phyloP scores from a whole-genome alignment of 2,797 vertebrate species.

The Karalla daura region DNA sequence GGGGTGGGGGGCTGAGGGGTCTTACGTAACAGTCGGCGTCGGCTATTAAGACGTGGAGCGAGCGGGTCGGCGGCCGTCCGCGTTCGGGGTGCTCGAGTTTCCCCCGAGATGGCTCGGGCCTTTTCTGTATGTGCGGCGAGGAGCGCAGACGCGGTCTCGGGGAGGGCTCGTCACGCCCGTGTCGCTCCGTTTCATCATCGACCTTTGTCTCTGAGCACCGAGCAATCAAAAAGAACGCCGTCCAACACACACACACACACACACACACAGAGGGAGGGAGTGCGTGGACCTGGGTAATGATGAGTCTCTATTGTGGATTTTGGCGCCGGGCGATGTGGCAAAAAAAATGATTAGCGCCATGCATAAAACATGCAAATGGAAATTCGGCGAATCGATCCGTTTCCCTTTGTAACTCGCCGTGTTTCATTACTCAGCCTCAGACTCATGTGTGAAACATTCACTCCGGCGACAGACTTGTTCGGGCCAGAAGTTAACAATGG shows the following conservation, averaged over 20 bases:
- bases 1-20: slow-evolving; percentile 53
- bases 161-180: slow-evolving; percentile 2
- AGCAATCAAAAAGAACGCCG: too few relatives aligned
- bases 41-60: slow-evolving; percentile 72
- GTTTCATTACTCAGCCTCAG: not conserved
- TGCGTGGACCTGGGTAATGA: too few relatives aligned
- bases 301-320: not conserved
- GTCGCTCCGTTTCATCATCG: not conserved
- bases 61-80: too few relatives aligned
- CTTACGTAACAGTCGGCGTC: slow-evolving; percentile 65
- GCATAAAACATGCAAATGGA: too few relatives aligned
- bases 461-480: not conserved
- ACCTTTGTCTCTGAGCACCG: not conserved
- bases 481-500: too few relatives aligned
- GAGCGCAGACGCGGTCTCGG: not conserved
- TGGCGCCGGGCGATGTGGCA: not conserved
- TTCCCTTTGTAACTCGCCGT: not conserved
- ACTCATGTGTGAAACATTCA: not conserved
- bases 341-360: not conserved
- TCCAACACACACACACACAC: too few relatives aligned
- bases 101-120: too few relatives aligned
- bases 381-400: not conserved
- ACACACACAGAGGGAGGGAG: too few relatives aligned
- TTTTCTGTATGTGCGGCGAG: slow-evolving; percentile 7
- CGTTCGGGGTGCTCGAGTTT: too few relatives aligned